Conservation (phyloP, 2,888 invertebrate species). For the Helobdella robusta region DNA sequence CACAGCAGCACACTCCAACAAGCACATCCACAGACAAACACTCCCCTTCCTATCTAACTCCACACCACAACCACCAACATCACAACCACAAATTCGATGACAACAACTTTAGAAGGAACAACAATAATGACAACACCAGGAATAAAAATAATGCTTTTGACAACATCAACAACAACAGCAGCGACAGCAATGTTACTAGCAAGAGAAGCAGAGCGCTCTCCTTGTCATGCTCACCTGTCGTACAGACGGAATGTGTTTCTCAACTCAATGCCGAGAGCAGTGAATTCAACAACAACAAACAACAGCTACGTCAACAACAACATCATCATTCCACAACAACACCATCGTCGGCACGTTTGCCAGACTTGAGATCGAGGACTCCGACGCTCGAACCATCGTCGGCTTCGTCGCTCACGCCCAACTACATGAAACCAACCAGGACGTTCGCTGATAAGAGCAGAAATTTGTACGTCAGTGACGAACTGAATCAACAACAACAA, state of each 20-base stretch:
- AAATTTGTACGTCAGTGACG: no score
- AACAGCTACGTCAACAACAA: no score
- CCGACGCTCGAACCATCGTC: not conserved
- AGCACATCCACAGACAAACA: not conserved
- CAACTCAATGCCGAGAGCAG: no score
- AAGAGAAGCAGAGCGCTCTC: not conserved
- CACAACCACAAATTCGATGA: not conserved
- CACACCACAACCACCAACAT: no score
- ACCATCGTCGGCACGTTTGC: no score
- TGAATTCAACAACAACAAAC: no score
- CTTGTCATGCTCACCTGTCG: conserved; percentile 8
- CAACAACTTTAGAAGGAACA: not conserved
- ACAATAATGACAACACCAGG: not conserved
- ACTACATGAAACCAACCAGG: no score
- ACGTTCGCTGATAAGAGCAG: no score
- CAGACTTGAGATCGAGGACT: not conserved
- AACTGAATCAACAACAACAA: no score
- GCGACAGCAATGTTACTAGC: not conserved
- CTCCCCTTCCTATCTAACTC: no score
- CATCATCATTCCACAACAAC: no score
- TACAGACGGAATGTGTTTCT: conserved; percentile 7
- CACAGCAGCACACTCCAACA: not conserved
- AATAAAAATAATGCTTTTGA: not conserved
- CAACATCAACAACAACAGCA: not conserved
- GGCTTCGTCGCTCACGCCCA: not conserved